These are phyloP conservation scores for Tethya wilhelma DNA, from an alignment of 37 sponge, comb jelly and placozoan species.

Conservation along the genomic window DNA sequence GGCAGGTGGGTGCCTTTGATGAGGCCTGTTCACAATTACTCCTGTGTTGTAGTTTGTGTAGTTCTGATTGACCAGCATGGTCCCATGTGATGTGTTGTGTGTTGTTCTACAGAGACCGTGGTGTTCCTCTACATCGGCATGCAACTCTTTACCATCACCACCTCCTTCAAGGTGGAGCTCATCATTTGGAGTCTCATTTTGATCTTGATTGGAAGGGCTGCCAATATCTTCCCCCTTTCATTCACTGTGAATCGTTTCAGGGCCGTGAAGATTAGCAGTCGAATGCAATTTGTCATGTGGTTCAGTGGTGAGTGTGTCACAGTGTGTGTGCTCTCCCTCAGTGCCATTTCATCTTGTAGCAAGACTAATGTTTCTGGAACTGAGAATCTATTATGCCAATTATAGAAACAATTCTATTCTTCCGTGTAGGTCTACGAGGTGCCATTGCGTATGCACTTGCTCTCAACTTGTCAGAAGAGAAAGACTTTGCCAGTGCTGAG, in stretches of 20 bases:
- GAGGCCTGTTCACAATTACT: neutral
- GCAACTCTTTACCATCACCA: conserved; percentile 85
- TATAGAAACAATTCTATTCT: neutral
- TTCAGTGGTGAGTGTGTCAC: conserved; percentile 78
- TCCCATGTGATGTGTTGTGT: neutral
- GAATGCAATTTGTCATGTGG: conserved; percentile 95
- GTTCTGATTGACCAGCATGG: neutral
- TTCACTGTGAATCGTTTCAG: conserved; percentile 81
- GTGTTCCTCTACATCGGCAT: conserved; percentile 96
- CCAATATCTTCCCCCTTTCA: conserved; percentile 90
- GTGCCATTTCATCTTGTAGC: no score
- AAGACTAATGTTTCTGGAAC: neutral
- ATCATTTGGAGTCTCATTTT: conserved; percentile 93
- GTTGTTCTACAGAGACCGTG: conserved; percentile 78
- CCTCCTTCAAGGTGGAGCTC: conserved; percentile 71
- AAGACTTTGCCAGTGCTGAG: conserved; percentile 39
- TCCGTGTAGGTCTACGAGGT: conserved; percentile 83
- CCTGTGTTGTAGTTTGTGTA: neutral
- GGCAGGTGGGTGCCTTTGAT: conserved; percentile 61
- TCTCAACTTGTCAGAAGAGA: conserved; percentile 55
- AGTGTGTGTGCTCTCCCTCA: conserved; percentile 5
- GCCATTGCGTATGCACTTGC: conserved; percentile 95
- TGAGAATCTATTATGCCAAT: neutral
- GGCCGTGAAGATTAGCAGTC: conserved; percentile 68
- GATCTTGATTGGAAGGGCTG: conserved; percentile 81